These are phyloP conservation scores for Anorthoa munda DNA, from an alignment of 2,888 invertebrate species.

Conservation along the genomic window DNA sequence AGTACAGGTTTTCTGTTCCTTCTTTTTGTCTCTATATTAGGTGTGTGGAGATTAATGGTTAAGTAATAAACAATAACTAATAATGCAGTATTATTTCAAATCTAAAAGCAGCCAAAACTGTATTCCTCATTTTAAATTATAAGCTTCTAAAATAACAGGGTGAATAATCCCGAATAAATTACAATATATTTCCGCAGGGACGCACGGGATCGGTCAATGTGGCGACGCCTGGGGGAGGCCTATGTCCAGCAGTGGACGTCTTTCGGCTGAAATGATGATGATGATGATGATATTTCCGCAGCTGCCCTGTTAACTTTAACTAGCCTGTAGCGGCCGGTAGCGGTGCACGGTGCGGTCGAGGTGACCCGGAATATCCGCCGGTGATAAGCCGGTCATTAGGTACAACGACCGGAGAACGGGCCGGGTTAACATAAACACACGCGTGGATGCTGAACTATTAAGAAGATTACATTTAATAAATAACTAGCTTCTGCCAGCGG, in stretches of 20 bases:
- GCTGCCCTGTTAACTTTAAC: not conserved
- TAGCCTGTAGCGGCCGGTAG: not conserved
- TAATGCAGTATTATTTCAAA: too few relatives aligned
- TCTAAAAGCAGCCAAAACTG: too few relatives aligned
- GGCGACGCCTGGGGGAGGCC: not conserved
- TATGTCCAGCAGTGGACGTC: not conserved
- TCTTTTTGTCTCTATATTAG: too few relatives aligned
- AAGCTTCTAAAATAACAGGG: not conserved
- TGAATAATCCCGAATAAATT: not conserved
- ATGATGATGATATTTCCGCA: not conserved
- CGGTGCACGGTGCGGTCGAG: constrained; percentile 2
- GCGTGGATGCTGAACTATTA: not conserved
- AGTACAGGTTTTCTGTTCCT: too few relatives aligned
- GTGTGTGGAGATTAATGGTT: too few relatives aligned
- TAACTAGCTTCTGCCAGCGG: too few relatives aligned
- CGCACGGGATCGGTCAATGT: too few relatives aligned
- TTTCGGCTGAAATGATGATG: not conserved
- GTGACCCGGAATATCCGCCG: constrained; percentile 61
- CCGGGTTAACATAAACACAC: constrained; percentile 19
- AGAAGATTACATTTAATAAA: too few relatives aligned
- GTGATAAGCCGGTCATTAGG: constrained; percentile 74
- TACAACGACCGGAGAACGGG: constrained; percentile 57
- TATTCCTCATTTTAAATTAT: too few relatives aligned
- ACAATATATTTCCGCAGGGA: not conserved
- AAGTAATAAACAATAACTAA: too few relatives aligned